Percentiles rank a stretch among this genome's conserved stretches.
Conservation (phyloP, 23 tunicate genomes). For the Botrylloides violaceus region DNA sequence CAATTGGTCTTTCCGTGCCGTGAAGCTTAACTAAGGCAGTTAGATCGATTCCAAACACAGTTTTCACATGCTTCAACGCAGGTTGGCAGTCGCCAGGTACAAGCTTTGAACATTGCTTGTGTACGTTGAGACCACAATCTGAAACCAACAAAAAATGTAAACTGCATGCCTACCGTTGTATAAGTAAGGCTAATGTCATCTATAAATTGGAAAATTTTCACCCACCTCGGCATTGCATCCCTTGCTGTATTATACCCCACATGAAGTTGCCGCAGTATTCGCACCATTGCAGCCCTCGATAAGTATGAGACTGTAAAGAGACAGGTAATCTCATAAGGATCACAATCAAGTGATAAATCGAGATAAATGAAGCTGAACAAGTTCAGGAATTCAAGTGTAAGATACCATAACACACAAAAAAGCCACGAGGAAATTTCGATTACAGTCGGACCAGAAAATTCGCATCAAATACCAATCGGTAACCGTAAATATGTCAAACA, state of each 20-base stretch:
- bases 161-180: background rate
- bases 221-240: conserved; percentile 79
- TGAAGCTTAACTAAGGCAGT: conserved; percentile 85
- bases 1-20: conserved; percentile 72
- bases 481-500: too few species aligned
- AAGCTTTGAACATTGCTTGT: conserved; percentile 88
- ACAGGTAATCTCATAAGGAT: background rate
- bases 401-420: too few species aligned
- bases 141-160: background rate
- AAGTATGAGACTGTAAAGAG: conserved; percentile 69
- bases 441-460: too few species aligned
- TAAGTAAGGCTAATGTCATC: background rate
- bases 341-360: background rate
- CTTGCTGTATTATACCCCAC: conserved; percentile 98
- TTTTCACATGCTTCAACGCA: conserved; percentile 69
- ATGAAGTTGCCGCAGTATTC: conserved; percentile 97
- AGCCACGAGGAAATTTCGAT: too few species aligned
- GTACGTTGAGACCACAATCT: conserved; percentile 91
- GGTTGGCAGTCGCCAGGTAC: conserved; percentile 95
- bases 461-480: too few species aligned
- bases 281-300: conserved; percentile 92
- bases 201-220: background rate
- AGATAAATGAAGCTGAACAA: too few species aligned
- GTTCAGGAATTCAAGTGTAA: too few species aligned
- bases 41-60: conserved; percentile 88